These are phyloP conservation scores for Drosophila punjabiensis DNA, from an alignment of 1,140 invertebrate species.

Conservation along the genomic window DNA sequence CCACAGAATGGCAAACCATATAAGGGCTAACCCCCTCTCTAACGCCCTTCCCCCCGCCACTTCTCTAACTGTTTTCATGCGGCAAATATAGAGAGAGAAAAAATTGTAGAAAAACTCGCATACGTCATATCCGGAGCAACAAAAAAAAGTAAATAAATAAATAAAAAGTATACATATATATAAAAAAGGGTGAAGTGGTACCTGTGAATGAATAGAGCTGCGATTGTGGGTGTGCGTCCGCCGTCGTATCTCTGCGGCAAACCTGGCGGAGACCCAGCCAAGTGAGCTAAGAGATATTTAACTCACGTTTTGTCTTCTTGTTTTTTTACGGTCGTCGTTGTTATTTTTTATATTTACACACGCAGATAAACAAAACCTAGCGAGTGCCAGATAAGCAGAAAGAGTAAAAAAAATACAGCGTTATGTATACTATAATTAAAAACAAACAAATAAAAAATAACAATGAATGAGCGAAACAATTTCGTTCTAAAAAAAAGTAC, in stretches of 20 bases:
- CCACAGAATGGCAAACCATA: slow-evolving; percentile 51
- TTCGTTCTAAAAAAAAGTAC: background rate
- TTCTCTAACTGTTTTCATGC: slow-evolving; percentile 51
- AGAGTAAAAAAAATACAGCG: slow-evolving; percentile 25
- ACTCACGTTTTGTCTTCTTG: slow-evolving; percentile 46
- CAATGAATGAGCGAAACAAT: slow-evolving; percentile 30
- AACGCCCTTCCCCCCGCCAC: slow-evolving; percentile 1
- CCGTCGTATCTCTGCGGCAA: slow-evolving; percentile 31
- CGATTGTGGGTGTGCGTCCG: slow-evolving; percentile 17
- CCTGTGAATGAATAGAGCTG: slow-evolving; percentile 54
- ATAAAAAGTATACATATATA: slow-evolving; percentile 1
- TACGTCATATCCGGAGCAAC: slow-evolving; percentile 59
- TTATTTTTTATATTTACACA: slow-evolving; percentile 42
- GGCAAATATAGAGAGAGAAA: slow-evolving; percentile 23
- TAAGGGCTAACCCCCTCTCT: slow-evolving; percentile 21
- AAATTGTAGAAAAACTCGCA: slow-evolving; percentile 10
- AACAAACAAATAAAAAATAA: slow-evolving; percentile 47
- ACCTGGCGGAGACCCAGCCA: slow-evolving; percentile 8
- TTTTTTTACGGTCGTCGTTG: slow-evolving; percentile 31
- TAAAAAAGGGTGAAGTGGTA: slow-evolving; percentile 38
- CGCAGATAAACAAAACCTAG: slow-evolving; percentile 44
- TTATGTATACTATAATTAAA: slow-evolving; percentile 45
- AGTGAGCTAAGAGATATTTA: slow-evolving; percentile 59
- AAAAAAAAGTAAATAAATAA: slow-evolving; percentile 14
- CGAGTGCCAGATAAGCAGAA: slow-evolving; percentile 33